Evolutionary conservation across 2,888 invertebrate genomes (phyloP), one percentile per base, ranked within the genome.

Genomic region (Diaperis boleti): DNA sequence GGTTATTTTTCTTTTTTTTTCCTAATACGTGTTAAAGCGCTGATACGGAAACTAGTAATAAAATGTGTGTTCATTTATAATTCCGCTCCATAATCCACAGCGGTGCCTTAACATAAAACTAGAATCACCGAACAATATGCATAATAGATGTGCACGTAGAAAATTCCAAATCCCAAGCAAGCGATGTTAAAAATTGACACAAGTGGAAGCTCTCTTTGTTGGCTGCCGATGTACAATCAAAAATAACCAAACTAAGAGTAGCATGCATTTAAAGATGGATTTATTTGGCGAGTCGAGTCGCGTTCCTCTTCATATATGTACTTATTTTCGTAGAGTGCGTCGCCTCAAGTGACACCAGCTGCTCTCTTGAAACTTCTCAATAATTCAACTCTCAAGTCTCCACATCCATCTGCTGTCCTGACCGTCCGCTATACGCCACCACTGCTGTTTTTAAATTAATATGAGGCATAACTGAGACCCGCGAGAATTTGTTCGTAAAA

Each of bases 301-400:
- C 73, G 73, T 73, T 13, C 68, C 66, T 64, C 68, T 71, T 71
- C 73, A 73, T 74, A 73, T 55, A 59, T 72, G 72, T 74, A 74
- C 72, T 71, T 69, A 72, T 74, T 70, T 73, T 69, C 56, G 62
- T 69, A 62, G 69, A 72, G 72, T 71, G 69, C 70, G 71, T 73
- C 69, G 42, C 29, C 54, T 57, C 56, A 39, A 17, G 41, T 50
- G 64, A 62, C 64, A 64, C 64, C 64, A 64, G 59, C 59, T 64
- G 64, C 60, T 64, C 59, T 35, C 49, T 20, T 41, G 45, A 37
- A 59, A 47, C 56, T 55, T 49, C 37, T 64, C 64, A 55, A 64
- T 64, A 64, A 64, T 64, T 64, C 64, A 64, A 35, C 33, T 42
- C 17, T 55, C 31, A 56, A 56, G 56, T 47, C 56, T 56, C 49